Evolutionary conservation across 2,888 invertebrate genomes (phyloP), one percentile per base, ranked within the genome.

Genomic region (Acrobeloides nanus): DNA sequence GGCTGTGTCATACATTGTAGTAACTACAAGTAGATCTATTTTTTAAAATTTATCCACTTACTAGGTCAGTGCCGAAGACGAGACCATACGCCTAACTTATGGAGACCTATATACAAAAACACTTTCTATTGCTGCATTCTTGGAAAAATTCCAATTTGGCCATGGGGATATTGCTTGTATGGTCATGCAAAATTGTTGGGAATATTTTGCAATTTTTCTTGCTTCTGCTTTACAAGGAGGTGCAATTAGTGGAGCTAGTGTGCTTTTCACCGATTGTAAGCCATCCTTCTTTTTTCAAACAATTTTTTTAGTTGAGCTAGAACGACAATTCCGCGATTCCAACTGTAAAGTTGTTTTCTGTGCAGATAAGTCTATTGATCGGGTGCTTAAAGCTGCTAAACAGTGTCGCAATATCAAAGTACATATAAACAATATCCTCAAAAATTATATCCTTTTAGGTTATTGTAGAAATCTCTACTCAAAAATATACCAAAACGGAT

Each of bases 251-350:
- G 61, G 61, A n/a, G 68, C 66, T n/a, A 68, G 62, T 24, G 51
- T 58, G 4, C 48, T 59, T 15, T 68, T 61, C 32, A 69, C 64
- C 20, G 59, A 67, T 27, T 59, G 66, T 63, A 45, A 48, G 64
- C n/a, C n/a, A 29, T 10, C 31, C 10, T 10, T 10, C 31, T 29
- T n/a, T 29, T 29, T 29, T 29, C 10, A 10, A 29, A 29, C 31
- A n/a, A 6, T 39, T n/a, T n/a, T n/a, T 59, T 39, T 18, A 62
- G 59, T 48, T 37, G 63, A 63, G 47, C 46, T 63, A 26, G 48
- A 54, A 15, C 43, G 52, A 15, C 63, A 63, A 21, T 64, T 63
- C 44, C 51, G 46, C 17, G 63, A 63, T 41, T 57, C 49, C 18
- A 31, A 41, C 17, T 51, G 48, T 25, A 55, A 53, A n/a, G 39